These are phyloP conservation scores for Nansenia antarctica DNA, from an alignment of 2,113 vertebrate genomes.

Conservation along the genomic window DNA sequence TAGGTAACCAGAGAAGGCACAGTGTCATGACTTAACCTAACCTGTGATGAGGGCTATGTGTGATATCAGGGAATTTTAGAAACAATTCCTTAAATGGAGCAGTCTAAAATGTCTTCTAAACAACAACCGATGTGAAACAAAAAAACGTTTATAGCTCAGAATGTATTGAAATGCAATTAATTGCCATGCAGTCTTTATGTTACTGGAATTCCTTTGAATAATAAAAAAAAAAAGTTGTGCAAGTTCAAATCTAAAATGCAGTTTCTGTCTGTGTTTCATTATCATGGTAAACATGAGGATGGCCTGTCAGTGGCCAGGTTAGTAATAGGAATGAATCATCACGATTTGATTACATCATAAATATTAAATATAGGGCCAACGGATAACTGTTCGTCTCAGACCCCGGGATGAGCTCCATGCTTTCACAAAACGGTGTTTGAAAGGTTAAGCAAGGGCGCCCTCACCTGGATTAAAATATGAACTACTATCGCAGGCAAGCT, in stretches of 20 bases:
- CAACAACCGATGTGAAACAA: slow-evolving; percentile 73
- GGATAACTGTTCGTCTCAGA: not conserved
- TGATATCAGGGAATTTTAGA: slow-evolving; percentile 81
- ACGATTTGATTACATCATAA: too few species aligned
- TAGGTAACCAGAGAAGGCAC: not conserved
- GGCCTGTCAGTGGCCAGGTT: too few species aligned
- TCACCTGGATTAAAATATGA: slow-evolving; percentile 47
- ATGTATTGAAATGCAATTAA: slow-evolving; percentile 81
- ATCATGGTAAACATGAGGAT: not conserved
- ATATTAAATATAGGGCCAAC: too few species aligned
- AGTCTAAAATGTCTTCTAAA: slow-evolving; percentile 71
- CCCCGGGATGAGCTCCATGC: not conserved
- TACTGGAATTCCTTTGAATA: slow-evolving; percentile 80
- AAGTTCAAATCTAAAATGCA: slow-evolving; percentile 53
- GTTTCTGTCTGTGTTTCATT: slow-evolving; percentile 25
- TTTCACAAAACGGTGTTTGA: not conserved
- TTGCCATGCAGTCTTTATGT: slow-evolving; percentile 81
- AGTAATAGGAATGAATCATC: too few species aligned
- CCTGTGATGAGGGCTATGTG: slow-evolving; percentile 67
- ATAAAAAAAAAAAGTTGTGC: slow-evolving; percentile 75
- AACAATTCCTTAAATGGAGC: not conserved
- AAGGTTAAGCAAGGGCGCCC: slow-evolving; percentile 38
- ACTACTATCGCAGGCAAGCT: not conserved
- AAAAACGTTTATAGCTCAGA: slow-evolving; percentile 80
- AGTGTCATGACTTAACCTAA: slow-evolving; percentile 55